Evolutionary conservation across 2,888 invertebrate genomes (phyloP).

Genomic region (Eupithecia exiguata): DNA sequence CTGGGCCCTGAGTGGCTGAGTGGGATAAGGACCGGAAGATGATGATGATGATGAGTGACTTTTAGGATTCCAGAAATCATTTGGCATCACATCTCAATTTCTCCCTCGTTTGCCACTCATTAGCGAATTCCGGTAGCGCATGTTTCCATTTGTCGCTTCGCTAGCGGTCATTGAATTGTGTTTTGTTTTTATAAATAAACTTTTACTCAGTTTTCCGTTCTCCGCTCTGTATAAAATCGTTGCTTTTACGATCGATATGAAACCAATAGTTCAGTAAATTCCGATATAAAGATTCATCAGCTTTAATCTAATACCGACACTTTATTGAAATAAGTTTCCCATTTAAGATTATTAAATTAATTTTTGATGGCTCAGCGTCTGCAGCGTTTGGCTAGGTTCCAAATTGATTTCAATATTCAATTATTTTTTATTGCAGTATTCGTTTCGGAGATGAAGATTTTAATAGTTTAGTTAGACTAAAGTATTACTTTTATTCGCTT

Average conservation of each 20-base stretch:
- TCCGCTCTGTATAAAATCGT: constrained; percentile 3
- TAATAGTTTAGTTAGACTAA: constrained; percentile 38
- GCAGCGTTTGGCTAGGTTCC: constrained; percentile 34
- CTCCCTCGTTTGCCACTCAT: constrained; percentile 58
- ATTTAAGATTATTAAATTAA: constrained; percentile 22
- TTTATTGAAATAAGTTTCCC: constrained; percentile 16
- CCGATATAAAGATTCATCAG: not conserved
- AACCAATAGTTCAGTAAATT: not conserved
- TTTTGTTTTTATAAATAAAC: constrained; percentile 58
- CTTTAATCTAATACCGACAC: constrained; percentile 1
- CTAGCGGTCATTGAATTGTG: constrained; percentile 69
- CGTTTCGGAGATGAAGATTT: constrained; percentile 33
- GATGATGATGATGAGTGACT: not conserved
- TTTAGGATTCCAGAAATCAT: constrained; percentile 34
- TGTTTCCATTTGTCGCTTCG: constrained; percentile 59
- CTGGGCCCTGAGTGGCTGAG: too few relatives aligned
- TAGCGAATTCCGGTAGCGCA: constrained; percentile 67
- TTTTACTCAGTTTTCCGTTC: constrained; percentile 30
- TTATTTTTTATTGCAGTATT: constrained; percentile 37
- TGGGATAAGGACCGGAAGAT: not conserved
- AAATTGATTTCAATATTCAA: constrained; percentile 38
- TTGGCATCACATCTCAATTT: constrained; percentile 44
- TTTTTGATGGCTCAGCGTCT: constrained; percentile 29
- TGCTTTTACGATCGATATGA: not conserved
- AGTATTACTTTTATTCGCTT: constrained; percentile 43